Evolutionary conservation across 2,797 vertebrate genomes (phyloP).

Genomic region (Channa striata): DNA sequence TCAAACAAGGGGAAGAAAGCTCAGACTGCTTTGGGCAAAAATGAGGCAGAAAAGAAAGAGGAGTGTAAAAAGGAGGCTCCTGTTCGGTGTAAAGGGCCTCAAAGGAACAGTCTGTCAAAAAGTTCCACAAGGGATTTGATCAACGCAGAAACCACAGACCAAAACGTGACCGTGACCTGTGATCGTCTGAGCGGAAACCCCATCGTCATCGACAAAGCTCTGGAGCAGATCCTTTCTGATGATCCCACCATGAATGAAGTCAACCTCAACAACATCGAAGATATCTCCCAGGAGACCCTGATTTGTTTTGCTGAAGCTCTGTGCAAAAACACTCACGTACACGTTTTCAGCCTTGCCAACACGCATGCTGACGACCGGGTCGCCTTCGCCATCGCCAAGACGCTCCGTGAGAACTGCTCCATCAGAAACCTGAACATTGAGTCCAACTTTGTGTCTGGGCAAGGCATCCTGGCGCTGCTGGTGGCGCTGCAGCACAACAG

Average conservation of each 20-base stretch:
- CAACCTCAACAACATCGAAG: slow-evolving; percentile 94
- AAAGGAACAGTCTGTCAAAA: slow-evolving; percentile 28
- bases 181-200: slow-evolving; percentile 86
- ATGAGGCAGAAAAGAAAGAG: slow-evolving; percentile 63
- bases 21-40: slow-evolving; percentile 20
- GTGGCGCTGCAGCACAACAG: slow-evolving; percentile 85
- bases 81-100: slow-evolving; percentile 16
- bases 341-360: slow-evolving; percentile 89
- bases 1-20: slow-evolving; percentile 63
- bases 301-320: slow-evolving; percentile 89
- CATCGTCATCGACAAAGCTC: slow-evolving; percentile 86
- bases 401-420: slow-evolving; percentile 86
- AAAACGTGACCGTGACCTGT: slow-evolving; percentile 57
- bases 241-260: slow-evolving; percentile 86
- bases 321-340: slow-evolving; percentile 87
- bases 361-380: slow-evolving; percentile 89
- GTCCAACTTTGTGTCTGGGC: slow-evolving; percentile 92
- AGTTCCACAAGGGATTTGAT: slow-evolving; percentile 12
- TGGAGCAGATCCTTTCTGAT: slow-evolving; percentile 87
- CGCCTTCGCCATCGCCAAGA: slow-evolving; percentile 88
- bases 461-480: slow-evolving; percentile 90
- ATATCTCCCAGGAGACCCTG: slow-evolving; percentile 88
- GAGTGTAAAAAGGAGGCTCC: slow-evolving; percentile 44
- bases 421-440: slow-evolving; percentile 90
- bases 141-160: slow-evolving; percentile 29